phyloP scores from a whole-genome alignment of 2,797 vertebrate genomes.

The Ceyx erithaca region DNA sequence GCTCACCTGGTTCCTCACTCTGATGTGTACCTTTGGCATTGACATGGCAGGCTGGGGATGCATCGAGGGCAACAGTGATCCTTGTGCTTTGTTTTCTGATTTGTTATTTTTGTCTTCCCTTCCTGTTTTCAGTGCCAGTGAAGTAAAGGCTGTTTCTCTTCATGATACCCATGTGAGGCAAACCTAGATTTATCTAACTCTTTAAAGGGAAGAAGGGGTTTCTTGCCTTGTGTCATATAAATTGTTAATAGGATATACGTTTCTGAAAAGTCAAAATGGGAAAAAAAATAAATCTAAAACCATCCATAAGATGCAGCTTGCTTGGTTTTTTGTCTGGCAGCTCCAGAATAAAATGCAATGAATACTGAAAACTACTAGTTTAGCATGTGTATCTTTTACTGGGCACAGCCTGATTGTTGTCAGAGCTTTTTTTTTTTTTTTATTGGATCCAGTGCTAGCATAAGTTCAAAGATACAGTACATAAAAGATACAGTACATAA shows the following conservation, averaged over 20 bases:
- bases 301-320: background rate
- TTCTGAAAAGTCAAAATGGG: conserved; percentile 8
- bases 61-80: background rate
- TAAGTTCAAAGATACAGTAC: conserved; percentile 33
- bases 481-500: conserved; percentile 9
- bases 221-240: background rate
- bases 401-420: background rate
- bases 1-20: background rate
- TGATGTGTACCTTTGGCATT: background rate
- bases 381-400: background rate
- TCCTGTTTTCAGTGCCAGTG: background rate
- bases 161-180: background rate
- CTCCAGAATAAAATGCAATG: background rate
- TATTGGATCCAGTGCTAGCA: background rate
- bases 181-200: background rate
- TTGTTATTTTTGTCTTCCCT: background rate
- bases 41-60: background rate
- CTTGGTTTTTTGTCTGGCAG: background rate
- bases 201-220: background rate
- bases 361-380: background rate
- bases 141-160: background rate
- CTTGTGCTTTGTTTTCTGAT: background rate
- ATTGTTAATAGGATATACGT: background rate
- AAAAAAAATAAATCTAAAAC: background rate
- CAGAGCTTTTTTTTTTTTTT: background rate